Percentiles rank a stretch among this genome's conserved stretches.
Conservation (phyloP, 2,888 invertebrate genomes). For the Ischnura elegans region DNA sequence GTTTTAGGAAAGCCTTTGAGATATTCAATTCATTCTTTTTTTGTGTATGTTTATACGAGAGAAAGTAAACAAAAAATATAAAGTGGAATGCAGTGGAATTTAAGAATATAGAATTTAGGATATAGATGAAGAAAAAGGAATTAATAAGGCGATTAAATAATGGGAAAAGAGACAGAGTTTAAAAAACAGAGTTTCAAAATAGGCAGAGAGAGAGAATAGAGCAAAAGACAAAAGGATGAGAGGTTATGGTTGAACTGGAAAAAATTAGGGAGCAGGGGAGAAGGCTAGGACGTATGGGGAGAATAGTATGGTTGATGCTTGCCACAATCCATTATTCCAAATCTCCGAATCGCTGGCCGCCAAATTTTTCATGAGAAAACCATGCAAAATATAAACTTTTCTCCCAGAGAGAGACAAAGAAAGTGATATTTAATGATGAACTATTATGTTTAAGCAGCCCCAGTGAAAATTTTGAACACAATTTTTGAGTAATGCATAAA, state of each 20-base stretch:
- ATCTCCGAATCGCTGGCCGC: too few relatives aligned
- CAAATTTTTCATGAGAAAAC: too few relatives aligned
- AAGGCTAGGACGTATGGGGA: too few relatives aligned
- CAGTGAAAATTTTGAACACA: too few relatives aligned
- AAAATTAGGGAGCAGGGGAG: slow-evolving; percentile 55
- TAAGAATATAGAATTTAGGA: slow-evolving; percentile 14
- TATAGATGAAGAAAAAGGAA: background rate
- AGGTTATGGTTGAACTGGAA: slow-evolving; percentile 49
- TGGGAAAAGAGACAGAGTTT: slow-evolving; percentile 6
- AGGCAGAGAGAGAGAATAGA: slow-evolving; percentile 66
- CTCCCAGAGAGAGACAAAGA: too few relatives aligned
- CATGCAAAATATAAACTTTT: too few relatives aligned
- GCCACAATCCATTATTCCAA: too few relatives aligned
- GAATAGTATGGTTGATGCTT: too few relatives aligned
- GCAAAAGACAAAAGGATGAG: background rate
- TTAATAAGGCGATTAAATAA: background rate
- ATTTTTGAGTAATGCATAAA: too few relatives aligned
- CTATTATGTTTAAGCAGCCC: too few relatives aligned
- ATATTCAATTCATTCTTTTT: slow-evolving; percentile 69
- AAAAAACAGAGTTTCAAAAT: slow-evolving; percentile 69
- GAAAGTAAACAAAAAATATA: slow-evolving; percentile 64
- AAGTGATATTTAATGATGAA: too few relatives aligned
- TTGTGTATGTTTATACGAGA: slow-evolving; percentile 61
- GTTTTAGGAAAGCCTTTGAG: slow-evolving; percentile 73
- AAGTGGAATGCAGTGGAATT: slow-evolving; percentile 38